Evolutionary conservation across 2,888 invertebrate species (phyloP).

Genomic region (Electrophaes corylata): DNA sequence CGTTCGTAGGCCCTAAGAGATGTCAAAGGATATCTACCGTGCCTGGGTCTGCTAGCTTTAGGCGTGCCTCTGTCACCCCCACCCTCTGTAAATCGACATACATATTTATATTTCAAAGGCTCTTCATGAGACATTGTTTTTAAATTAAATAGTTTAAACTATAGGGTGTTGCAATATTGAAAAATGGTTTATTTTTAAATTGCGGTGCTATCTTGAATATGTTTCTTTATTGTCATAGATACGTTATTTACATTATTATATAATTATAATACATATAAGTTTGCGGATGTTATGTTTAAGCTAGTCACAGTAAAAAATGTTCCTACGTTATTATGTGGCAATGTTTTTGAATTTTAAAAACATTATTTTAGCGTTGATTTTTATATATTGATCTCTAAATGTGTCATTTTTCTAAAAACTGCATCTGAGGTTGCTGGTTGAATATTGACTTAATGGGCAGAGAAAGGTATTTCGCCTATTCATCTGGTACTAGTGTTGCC

Average conservation of each 20-base stretch:
- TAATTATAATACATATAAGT: slow-evolving; percentile 30
- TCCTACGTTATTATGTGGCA: slow-evolving; percentile 37
- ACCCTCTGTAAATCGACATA: too few species aligned
- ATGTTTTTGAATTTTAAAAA: slow-evolving; percentile 19
- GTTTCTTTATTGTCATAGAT: slow-evolving; percentile 36
- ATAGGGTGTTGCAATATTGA: slow-evolving; percentile 56
- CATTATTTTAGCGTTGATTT: slow-evolving; percentile 22
- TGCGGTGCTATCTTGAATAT: slow-evolving; percentile 45
- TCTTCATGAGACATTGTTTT: slow-evolving; percentile 6
- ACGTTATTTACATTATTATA: slow-evolving; percentile 35
- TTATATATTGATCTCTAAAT: slow-evolving; percentile 51
- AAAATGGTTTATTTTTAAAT: slow-evolving; percentile 42
- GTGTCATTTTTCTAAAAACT: slow-evolving; percentile 49
- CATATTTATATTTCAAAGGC: neutral
- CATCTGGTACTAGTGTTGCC: neutral
- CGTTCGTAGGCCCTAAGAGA: too few species aligned
- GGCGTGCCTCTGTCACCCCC: too few species aligned
- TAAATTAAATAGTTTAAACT: slow-evolving; percentile 27
- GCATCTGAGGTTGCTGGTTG: neutral
- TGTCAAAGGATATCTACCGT: too few species aligned
- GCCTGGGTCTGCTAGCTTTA: too few species aligned
- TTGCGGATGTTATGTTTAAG: slow-evolving; percentile 36
- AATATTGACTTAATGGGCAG: neutral
- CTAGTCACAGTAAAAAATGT: slow-evolving; percentile 39
- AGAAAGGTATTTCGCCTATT: neutral